Evolutionary conservation across 1,140 invertebrate genomes (phyloP), one percentile per base, ranked within the genome.

Genomic region (Philotrypesis tridentata): DNA sequence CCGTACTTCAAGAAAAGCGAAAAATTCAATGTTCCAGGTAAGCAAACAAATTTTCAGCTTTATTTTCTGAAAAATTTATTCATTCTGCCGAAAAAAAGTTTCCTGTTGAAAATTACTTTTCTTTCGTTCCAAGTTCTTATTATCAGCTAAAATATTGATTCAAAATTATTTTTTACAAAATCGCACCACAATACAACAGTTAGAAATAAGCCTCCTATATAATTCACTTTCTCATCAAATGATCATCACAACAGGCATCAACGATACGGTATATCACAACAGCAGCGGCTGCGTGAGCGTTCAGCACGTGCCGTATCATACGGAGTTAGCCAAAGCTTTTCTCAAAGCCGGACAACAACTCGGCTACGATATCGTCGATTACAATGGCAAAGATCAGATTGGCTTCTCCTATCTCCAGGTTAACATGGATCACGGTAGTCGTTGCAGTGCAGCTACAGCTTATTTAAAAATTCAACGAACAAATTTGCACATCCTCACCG

Each of bases 391-490:
- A 61, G 94, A 87, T 21, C 95, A 96, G 89, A 94, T 93, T 55
- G 95, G 97, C 79, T 96, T 97, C 84, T 93, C 94, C 0, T 89
- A 93, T 43, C 93, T 95, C 0, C 95, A 96, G 87, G 97, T 93
- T 43, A 97, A 97, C 0, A 88, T 97, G 25, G 91, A 95, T n/a
- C 92, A 97, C 76, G 97, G 97, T 0, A 91, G 96, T 6, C 92
- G 97, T 33, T 97, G 96, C 89, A 97, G 96, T 84, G 94, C 96
- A 5, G 94, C 96, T 2, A 96, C 96, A 89, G 97, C 95, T 0
- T 98, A 96, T 88, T 89, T 98, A 7, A 92, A 95, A 77, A 91
- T 93, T 60, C 92, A 94, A 81, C 92, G 97, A 60, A 88, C 89
- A 33, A 98, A 98, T 89, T 91, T 98, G 12, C 94, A 96, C 79